A percentile compares a stretch with the other conserved stretches of the same genome.
phyloP scores from a whole-genome alignment of 2,113 vertebrate genomes.

The Sarotherodon lohbergeri region DNA sequence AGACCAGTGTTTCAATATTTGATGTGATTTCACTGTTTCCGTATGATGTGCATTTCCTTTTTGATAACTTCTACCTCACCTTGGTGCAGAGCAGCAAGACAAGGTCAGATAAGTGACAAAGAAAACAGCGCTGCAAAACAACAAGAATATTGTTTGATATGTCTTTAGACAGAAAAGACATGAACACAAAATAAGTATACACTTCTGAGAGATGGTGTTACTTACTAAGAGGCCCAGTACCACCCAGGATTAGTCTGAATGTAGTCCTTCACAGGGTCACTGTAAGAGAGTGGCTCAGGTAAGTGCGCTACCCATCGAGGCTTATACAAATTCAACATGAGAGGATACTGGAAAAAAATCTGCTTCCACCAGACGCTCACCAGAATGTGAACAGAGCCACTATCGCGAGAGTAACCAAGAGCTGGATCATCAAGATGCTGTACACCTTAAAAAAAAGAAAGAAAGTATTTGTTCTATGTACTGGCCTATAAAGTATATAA shows the following conservation, averaged over 20 bases:
- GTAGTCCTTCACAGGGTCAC: conserved; percentile 83
- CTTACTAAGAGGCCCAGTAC: conserved; percentile 98
- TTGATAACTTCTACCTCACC: conserved; percentile 60
- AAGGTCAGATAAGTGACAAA: conserved; percentile 88
- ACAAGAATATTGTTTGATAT: background rate
- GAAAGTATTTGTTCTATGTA: background rate
- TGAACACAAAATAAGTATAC: background rate
- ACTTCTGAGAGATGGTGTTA: conserved; percentile 17
- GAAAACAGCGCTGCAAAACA: conserved; percentile 81
- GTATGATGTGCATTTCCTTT: background rate
- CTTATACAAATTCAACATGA: background rate
- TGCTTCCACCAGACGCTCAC: conserved; percentile 60
- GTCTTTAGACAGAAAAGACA: background rate
- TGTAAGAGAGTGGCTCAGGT: conserved; percentile 40
- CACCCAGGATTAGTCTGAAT: conserved; percentile 85
- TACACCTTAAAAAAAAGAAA: conserved; percentile 77
- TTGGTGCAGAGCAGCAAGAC: conserved; percentile 85
- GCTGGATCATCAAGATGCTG: conserved; percentile 83
- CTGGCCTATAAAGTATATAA: background rate
- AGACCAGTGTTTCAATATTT: background rate
- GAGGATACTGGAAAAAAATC: background rate
- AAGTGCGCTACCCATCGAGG: background rate
- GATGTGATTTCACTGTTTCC: background rate
- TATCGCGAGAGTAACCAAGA: conserved; percentile 81
- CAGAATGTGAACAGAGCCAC: conserved; percentile 92